Base-by-base conservation (phyloP, 2,888 invertebrate species). In the Mantis religiosa region DNA sequence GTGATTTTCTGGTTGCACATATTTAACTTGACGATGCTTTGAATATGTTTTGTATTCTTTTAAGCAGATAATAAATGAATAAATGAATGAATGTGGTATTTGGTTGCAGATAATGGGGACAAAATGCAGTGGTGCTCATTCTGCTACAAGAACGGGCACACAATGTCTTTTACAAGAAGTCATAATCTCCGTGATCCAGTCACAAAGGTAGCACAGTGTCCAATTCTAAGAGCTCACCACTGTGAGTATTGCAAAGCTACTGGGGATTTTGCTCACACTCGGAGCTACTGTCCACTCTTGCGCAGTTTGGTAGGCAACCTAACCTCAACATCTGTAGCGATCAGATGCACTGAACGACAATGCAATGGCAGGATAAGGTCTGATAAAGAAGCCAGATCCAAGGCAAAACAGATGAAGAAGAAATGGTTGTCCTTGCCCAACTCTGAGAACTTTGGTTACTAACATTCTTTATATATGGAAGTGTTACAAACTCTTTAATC, bases 221-320 rank as follows among this genome's bases (percentile, higher is more conserved):
- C 87, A 47, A 82, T 89, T 20, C 47, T 89, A 6, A 84, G 87
- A 28, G 34, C 34, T 9, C 34, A 88, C 34, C 28, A 8, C n/a
- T 89, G 89, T 47, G 82, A 84, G 15, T 12, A 28, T 0, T 89
- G 89, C 28, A 41, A 85, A 20, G 89, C 89, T 20, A 88, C 87
- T 9, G 89, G 89, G 3, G 85, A 85, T n/a, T 82, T 54, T 25
- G 89, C 89, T 3, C 89, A 89, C 83, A 89, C 89, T 27, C 87
- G 84, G n/a, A 83, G 85, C 20, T 87, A 89, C 30, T 89, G 89
- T n/a, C 89, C 89, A 15, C n/a, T 27, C 30, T 30, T 83, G n/a
- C 82, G 87, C 34, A n/a, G 12, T 81, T 28, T 34, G 14, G 41
- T 82, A 12, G 87, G 87, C n/a, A 82, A 81, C 1, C 28, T 87